Conservation (phyloP, 2,113 vertebrate species). For the Miniopterus natalensis region DNA sequence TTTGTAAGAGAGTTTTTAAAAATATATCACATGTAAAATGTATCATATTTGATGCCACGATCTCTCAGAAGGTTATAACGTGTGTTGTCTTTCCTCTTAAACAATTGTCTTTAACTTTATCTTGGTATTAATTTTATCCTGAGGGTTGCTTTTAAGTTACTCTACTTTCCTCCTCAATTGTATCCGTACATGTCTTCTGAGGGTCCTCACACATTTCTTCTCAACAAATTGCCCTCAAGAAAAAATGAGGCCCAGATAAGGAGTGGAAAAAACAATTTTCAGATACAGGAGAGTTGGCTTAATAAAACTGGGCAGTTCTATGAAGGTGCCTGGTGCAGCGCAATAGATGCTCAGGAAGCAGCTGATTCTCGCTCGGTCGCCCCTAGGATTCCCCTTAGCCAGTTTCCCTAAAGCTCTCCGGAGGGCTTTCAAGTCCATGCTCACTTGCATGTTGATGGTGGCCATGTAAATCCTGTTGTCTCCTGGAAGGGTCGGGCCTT, state of each 20-base stretch:
- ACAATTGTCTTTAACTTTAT: not conserved
- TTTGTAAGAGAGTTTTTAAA: not conserved
- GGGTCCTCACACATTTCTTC: not conserved
- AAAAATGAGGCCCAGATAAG: not conserved
- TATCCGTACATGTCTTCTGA: not conserved
- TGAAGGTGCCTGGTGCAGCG: not conserved
- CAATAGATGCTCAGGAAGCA: not conserved
- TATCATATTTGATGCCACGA: not conserved
- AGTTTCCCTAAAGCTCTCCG: slow-evolving; percentile 1
- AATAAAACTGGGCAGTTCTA: not conserved
- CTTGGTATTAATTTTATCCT: not conserved
- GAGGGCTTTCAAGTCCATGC: slow-evolving; percentile 37
- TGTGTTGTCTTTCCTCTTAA: not conserved
- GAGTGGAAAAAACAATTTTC: not conserved
- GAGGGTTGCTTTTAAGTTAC: not conserved
- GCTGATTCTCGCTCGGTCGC: not conserved
- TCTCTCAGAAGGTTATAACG: not conserved
- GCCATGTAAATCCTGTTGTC: slow-evolving; percentile 34
- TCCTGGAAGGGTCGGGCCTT: slow-evolving; percentile 51
- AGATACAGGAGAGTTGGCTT: not conserved
- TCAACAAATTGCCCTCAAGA: not conserved
- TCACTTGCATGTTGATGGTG: slow-evolving; percentile 63
- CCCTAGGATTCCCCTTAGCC: not conserved
- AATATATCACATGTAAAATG: not conserved
- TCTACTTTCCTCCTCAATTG: not conserved